Evolutionary conservation across 2,797 vertebrate species (phyloP).

Genomic region (Aeoliscus strigatus): DNA sequence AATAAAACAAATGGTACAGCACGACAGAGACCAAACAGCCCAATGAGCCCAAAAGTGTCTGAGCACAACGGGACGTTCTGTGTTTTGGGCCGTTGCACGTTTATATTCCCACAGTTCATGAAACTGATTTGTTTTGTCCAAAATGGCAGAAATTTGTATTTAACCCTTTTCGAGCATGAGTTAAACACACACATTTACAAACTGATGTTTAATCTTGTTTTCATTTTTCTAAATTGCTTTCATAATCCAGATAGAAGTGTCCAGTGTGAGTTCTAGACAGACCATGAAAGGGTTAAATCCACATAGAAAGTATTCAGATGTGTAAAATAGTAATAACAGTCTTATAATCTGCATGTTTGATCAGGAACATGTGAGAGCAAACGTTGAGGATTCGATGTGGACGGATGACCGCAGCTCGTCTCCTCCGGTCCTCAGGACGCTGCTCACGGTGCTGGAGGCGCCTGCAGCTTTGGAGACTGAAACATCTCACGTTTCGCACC

Average conservation of each 20-base stretch:
- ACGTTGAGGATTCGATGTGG: no score
- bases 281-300: no score
- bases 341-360: background rate
- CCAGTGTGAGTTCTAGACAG: no score
- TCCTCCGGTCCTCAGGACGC: slow-evolving; percentile 66
- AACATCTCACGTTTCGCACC: slow-evolving; percentile 39
- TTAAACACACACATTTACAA: no score
- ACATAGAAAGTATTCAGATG: background rate
- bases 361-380: slow-evolving; percentile 6
- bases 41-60: slow-evolving; percentile 59
- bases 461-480: slow-evolving; percentile 36
- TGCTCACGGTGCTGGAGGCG: no score
- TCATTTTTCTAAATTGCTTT: no score
- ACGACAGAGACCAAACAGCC: slow-evolving; percentile 38
- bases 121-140: no score
- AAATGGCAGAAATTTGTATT: slow-evolving; percentile 18
- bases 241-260: no score
- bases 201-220: no score
- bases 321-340: slow-evolving; percentile 1
- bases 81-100: no score
- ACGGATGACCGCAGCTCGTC: slow-evolving; percentile 63
- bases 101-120: no score
- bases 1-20: slow-evolving; percentile 40
- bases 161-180: slow-evolving; percentile 40
- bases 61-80: no score